Percentiles rank a stretch among this genome's conserved stretches.
Conservation (phyloP, 2,113 vertebrate species). For the Pedetes capensis region DNA sequence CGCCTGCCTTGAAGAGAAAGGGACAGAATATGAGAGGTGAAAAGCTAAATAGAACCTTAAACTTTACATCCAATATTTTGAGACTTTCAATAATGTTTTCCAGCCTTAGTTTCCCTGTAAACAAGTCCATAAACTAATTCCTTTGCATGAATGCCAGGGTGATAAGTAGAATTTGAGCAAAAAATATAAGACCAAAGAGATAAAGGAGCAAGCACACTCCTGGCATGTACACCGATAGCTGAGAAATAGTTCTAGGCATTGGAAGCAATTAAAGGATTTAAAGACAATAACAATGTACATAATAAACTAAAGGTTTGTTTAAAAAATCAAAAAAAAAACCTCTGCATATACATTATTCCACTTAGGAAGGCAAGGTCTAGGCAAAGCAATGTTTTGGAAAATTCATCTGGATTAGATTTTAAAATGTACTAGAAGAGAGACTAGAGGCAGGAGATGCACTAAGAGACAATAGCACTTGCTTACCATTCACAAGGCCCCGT, state of each 20-base stretch:
- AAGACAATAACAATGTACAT: background rate
- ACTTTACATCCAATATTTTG: background rate
- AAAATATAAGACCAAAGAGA: background rate
- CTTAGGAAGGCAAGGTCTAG: background rate
- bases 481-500: no score
- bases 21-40: background rate
- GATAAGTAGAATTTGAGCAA: background rate
- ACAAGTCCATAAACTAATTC: background rate
- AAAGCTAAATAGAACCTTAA: background rate
- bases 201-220: background rate
- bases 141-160: background rate
- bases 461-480: no score
- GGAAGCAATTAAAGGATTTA: background rate
- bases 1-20: background rate
- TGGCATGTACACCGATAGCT: background rate
- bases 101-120: background rate
- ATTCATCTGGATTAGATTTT: background rate
- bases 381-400: background rate
- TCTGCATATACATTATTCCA: background rate
- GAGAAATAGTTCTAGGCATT: background rate
- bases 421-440: background rate
- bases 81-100: background rate
- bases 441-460: background rate
- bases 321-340: no score
- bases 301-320: background rate